These are phyloP conservation scores for Sepioteuthis lessoniana DNA, from an alignment of 2,888 invertebrate species.

Conservation along the genomic window DNA sequence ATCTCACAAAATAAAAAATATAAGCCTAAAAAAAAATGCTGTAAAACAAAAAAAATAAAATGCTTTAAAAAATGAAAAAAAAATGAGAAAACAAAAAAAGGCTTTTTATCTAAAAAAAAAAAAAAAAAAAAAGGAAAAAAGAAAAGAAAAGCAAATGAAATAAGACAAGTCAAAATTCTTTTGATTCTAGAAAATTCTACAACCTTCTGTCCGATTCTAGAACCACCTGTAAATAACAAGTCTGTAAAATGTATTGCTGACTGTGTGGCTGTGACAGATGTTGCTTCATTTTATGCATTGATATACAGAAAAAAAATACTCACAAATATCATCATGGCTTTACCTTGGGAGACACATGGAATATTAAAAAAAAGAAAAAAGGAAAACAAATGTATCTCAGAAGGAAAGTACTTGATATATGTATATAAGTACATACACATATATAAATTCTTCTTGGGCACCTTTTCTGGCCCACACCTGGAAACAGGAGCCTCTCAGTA, in stretches of 20 bases:
- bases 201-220: neutral
- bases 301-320: neutral
- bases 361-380: neutral
- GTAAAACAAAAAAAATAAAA: neutral
- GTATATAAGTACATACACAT: too few relatives aligned
- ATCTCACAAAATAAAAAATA: neutral
- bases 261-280: neutral
- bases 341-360: slow-evolving; percentile 11
- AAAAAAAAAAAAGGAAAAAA: neutral
- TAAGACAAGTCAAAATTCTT: neutral
- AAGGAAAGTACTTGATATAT: neutral
- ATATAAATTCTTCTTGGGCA: neutral
- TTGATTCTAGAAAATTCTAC: too few relatives aligned
- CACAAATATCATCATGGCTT: neutral
- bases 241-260: slow-evolving; percentile 8
- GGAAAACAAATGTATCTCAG: too few relatives aligned
- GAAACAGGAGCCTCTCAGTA: neutral
- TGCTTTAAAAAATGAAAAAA: neutral
- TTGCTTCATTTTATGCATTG: slow-evolving; percentile 33
- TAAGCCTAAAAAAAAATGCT: neutral
- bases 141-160: neutral
- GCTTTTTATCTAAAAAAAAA: neutral
- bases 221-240: neutral
- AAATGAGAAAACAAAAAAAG: neutral
- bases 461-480: neutral